Conservation (phyloP, 2,888 invertebrate genomes). For the Coenonympha arcania region DNA sequence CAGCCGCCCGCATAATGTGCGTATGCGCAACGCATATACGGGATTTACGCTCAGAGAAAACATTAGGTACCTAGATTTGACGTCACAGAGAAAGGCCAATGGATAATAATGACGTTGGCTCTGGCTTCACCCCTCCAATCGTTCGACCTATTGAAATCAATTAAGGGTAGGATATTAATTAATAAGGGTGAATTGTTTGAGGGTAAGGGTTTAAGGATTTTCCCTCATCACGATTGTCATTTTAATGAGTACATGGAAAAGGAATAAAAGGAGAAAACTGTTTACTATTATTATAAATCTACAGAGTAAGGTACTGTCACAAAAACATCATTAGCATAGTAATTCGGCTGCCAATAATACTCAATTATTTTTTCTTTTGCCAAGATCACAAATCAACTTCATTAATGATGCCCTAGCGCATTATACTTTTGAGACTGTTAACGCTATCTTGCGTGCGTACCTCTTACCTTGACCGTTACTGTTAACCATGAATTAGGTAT, state of each 20-base stretch:
- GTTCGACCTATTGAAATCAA: no score
- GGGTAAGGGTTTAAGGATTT: no score
- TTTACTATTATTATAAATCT: no score
- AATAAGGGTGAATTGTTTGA: no score
- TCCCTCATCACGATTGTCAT: no score
- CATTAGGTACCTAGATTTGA: no score
- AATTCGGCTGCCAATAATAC: background rate
- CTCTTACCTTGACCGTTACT: slow-evolving; percentile 25
- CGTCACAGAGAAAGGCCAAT: background rate
- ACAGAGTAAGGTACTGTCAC: no score
- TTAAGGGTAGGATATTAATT: no score
- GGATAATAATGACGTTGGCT: background rate
- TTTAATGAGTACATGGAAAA: no score
- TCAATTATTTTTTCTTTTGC: background rate
- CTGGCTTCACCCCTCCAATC: no score
- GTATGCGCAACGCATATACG: background rate
- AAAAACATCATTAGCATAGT: background rate
- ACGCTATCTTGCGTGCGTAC: slow-evolving; percentile 29
- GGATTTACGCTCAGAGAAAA: no score
- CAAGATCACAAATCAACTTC: background rate
- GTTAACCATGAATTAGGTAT: slow-evolving; percentile 17
- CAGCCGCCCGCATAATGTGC: background rate
- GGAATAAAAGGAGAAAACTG: no score
- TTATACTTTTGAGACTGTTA: slow-evolving; percentile 15
- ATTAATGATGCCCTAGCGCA: background rate